phyloP scores from a whole-genome alignment of 2,113 vertebrate species.

The Pelmatolapia mariae region DNA sequence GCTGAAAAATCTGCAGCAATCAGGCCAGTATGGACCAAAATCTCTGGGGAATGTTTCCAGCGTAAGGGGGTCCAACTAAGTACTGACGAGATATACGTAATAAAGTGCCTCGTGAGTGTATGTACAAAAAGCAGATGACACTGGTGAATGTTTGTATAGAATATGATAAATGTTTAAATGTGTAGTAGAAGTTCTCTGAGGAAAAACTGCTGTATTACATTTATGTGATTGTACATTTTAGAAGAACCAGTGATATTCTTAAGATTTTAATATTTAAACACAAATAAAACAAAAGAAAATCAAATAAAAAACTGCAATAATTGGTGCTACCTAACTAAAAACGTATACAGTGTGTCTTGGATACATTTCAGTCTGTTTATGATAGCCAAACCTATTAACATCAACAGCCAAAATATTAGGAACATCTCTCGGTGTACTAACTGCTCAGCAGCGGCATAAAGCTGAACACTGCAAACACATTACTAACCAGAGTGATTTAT shows the following conservation, averaged over 20 bases:
- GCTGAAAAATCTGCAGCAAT: background rate
- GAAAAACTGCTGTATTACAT: background rate
- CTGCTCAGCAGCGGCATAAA: background rate
- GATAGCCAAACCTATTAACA: background rate
- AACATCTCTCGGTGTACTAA: background rate
- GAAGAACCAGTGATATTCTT: background rate
- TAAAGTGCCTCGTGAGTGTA: background rate
- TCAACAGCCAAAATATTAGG: background rate
- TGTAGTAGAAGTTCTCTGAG: background rate
- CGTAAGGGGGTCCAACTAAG: accelerated
- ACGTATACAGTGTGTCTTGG: background rate
- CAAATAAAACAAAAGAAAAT: background rate
- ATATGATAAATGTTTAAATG: background rate
- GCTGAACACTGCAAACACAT: background rate
- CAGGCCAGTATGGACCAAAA: background rate
- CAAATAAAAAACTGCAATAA: background rate
- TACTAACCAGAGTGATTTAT: background rate
- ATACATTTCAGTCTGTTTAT: background rate
- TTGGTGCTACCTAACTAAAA: background rate
- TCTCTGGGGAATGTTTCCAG: background rate
- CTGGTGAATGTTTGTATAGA: background rate
- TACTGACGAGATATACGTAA: background rate
- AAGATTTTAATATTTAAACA: background rate
- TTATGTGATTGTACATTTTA: background rate
- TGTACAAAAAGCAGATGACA: background rate